Percentiles rank a stretch among this genome's conserved stretches.
phyloP scores from a whole-genome alignment of 2,113 vertebrate genomes.

The Callopanchax toddi region DNA sequence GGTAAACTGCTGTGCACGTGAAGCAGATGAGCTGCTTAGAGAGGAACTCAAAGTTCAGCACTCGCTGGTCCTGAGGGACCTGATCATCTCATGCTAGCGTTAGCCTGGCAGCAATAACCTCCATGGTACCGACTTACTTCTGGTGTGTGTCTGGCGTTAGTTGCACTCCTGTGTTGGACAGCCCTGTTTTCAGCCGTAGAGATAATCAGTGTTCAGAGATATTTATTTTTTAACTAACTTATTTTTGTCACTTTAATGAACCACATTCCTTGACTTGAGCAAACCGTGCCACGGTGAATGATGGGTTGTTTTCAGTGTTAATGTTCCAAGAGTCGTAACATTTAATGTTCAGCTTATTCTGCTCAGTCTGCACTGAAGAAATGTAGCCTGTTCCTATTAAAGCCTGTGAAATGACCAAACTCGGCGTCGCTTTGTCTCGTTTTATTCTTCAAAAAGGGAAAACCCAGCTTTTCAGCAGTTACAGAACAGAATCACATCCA shows the following conservation, averaged over 20 bases:
- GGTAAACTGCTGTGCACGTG: no score
- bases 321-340: slow-evolving; percentile 28
- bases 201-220: slow-evolving; percentile 42
- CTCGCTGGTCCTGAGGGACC: no score
- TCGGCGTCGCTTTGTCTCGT: slow-evolving; percentile 40
- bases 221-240: slow-evolving; percentile 76
- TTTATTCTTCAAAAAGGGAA: slow-evolving; percentile 63
- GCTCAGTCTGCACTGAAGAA: slow-evolving; percentile 48
- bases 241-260: slow-evolving; percentile 75
- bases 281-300: neutral
- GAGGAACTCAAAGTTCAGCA: no score
- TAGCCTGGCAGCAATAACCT: slow-evolving; percentile 56
- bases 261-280: slow-evolving; percentile 44
- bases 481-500: no score
- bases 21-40: no score
- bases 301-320: slow-evolving; percentile 11
- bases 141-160: no score
- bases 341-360: slow-evolving; percentile 38
- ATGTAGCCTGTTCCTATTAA: slow-evolving; percentile 36
- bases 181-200: slow-evolving; percentile 32
- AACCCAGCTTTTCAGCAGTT: no score
- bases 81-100: slow-evolving; percentile 5
- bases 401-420: slow-evolving; percentile 10
- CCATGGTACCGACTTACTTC: slow-evolving; percentile 7
- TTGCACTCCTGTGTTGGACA: no score